phyloP scores from a whole-genome alignment of 2,113 vertebrate species.

The Hystrix cristata region DNA sequence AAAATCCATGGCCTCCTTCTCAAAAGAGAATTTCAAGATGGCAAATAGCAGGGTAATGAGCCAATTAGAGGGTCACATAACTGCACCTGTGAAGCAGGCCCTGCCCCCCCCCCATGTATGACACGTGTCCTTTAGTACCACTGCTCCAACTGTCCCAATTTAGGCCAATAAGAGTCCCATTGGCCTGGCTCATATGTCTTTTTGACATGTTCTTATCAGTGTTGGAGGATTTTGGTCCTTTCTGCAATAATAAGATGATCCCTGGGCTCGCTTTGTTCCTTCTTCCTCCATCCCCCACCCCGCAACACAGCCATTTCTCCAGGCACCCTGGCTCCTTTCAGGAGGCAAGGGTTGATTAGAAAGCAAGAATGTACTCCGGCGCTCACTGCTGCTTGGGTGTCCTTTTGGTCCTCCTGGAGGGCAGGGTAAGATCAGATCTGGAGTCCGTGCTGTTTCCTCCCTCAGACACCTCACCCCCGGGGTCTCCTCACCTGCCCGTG shows the following conservation, averaged over 20 bases:
- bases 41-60: background rate
- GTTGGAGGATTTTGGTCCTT: background rate
- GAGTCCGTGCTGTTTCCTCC: background rate
- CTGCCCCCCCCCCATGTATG: too few species aligned
- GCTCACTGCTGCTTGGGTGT: rapidly evolving
- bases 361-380: background rate
- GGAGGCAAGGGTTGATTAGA: too few species aligned
- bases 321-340: background rate
- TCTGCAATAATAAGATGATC: background rate
- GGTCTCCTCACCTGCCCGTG: background rate
- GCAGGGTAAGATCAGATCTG: too few species aligned
- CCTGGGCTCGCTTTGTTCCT: background rate
- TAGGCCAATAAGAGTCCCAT: rapidly evolving
- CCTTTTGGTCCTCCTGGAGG: background rate
- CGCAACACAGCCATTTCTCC: background rate
- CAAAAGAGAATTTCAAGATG: background rate
- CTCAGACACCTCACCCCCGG: rapidly evolving
- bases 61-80: rapidly evolving
- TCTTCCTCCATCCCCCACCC: background rate
- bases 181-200: background rate
- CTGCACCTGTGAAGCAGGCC: rapidly evolving
- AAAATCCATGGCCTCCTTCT: background rate
- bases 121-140: rapidly evolving
- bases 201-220: rapidly evolving
- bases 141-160: background rate